These are phyloP conservation scores for Scaptodrosophila lebanonensis DNA, from an alignment of 1,140 invertebrate genomes.

Conservation along the genomic window DNA sequence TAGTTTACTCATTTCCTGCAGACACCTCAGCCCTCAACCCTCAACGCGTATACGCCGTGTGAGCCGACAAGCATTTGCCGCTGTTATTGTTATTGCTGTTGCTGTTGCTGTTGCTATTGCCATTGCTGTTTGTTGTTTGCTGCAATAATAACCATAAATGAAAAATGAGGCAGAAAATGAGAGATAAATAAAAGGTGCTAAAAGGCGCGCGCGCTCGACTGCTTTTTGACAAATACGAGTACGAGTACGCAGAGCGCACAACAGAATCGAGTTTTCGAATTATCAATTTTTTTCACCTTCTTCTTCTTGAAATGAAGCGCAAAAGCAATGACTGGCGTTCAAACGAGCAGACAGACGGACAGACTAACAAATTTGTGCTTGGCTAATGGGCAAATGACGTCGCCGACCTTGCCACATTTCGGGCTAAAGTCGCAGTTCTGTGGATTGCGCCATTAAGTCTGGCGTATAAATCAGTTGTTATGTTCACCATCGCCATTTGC, in stretches of 20 bases:
- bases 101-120: constrained; percentile 4
- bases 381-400: constrained; percentile 29
- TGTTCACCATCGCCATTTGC: too few species aligned
- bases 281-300: constrained; percentile 28
- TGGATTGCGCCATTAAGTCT: constrained; percentile 13
- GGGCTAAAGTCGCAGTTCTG: too few species aligned
- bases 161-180: constrained; percentile 31
- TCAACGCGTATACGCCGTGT: too few species aligned
- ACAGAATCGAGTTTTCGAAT: constrained; percentile 52
- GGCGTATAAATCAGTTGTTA: too few species aligned
- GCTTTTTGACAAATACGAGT: constrained; percentile 9
- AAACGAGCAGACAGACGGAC: constrained; percentile 22
- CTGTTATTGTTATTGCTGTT: constrained; percentile 7
- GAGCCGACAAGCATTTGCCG: background rate
- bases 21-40: too few species aligned
- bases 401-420: constrained; percentile 28
- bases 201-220: constrained; percentile 25
- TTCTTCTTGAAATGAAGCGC: background rate
- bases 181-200: constrained; percentile 50
- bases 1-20: constrained; percentile 67
- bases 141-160: constrained; percentile 45
- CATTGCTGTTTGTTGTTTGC: constrained; percentile 27
- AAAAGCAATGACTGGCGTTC: constrained; percentile 2
- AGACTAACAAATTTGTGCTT: constrained; percentile 40
- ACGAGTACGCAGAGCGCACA: constrained; percentile 10